Percentiles rank a stretch among this genome's conserved stretches.
Evolutionary conservation across 2,113 vertebrate genomes (phyloP).

Genomic region (Apodemus speciosus): DNA sequence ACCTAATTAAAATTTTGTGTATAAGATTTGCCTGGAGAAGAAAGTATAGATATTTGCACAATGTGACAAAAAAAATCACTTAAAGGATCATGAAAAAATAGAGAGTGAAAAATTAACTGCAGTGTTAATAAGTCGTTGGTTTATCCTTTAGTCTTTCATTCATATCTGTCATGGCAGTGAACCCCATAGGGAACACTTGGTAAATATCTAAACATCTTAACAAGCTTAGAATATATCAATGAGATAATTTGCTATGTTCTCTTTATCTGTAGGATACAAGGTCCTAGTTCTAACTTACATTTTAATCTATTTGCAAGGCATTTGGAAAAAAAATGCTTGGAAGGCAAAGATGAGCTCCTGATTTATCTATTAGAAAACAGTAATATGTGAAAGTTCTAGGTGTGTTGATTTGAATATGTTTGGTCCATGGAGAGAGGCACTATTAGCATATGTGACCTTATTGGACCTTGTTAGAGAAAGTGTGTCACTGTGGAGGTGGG

Average conservation of each 20-base stretch:
- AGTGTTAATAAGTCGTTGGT: background rate
- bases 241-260: background rate
- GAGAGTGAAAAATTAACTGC: background rate
- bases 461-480: too few relatives aligned
- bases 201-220: background rate
- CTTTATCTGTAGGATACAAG: background rate
- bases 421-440: too few relatives aligned
- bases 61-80: background rate
- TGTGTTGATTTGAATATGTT: too few relatives aligned
- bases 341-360: background rate
- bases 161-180: background rate
- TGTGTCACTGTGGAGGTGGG: too few relatives aligned
- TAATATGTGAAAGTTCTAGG: background rate
- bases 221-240: background rate
- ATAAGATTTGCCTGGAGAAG: background rate
- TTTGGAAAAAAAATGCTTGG: background rate
- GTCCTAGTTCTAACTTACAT: background rate
- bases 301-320: background rate
- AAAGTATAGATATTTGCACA: background rate
- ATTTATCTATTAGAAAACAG: background rate
- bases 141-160: background rate
- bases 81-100: background rate
- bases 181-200: rapidly evolving
- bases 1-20: background rate
- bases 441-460: too few relatives aligned